phyloP scores from a whole-genome alignment of 1,140 invertebrate species.

The Drosophila gunungcola region DNA sequence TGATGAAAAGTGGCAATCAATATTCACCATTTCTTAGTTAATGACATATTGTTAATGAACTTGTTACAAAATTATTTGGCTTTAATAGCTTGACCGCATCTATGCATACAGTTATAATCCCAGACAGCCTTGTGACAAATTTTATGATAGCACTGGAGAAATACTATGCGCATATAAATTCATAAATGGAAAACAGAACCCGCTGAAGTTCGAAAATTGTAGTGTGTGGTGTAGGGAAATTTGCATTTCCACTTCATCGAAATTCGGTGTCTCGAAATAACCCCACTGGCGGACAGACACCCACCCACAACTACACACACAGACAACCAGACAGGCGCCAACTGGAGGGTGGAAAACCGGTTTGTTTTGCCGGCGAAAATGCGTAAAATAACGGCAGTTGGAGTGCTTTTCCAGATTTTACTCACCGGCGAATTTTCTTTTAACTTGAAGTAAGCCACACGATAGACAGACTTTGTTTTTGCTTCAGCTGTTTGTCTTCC shows the following conservation, averaged over 20 bases:
- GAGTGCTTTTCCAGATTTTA: conserved; percentile 37
- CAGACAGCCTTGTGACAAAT: conserved; percentile 44
- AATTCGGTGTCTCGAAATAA: conserved; percentile 47
- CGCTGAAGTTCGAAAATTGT: conserved; percentile 7
- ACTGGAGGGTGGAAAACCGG: conserved; percentile 34
- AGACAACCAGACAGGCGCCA: conserved; percentile 55
- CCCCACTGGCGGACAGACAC: conserved; percentile 32
- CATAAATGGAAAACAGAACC: conserved; percentile 20
- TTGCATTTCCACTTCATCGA: conserved; percentile 56
- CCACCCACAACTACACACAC: conserved; percentile 15
- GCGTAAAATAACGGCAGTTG: conserved; percentile 49
- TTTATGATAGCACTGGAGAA: conserved; percentile 15
- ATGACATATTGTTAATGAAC: too few species aligned
- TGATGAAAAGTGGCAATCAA: too few species aligned
- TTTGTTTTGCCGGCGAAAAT: conserved; percentile 76
- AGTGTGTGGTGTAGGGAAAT: conserved; percentile 14
- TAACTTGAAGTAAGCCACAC: conserved; percentile 15
- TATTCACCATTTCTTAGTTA: too few species aligned
- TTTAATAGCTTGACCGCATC: conserved; percentile 1
- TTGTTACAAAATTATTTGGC: not conserved
- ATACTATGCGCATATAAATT: conserved; percentile 5
- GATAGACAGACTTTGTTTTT: conserved; percentile 4
- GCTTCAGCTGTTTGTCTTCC: conserved; percentile 2
- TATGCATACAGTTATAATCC: conserved; percentile 1
- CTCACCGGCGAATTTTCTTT: conserved; percentile 53